A percentile compares a stretch with the other conserved stretches of the same genome.
phyloP scores from a whole-genome alignment of 53 echinoderm and acorn worm species.

The Paelopatides confundens region DNA sequence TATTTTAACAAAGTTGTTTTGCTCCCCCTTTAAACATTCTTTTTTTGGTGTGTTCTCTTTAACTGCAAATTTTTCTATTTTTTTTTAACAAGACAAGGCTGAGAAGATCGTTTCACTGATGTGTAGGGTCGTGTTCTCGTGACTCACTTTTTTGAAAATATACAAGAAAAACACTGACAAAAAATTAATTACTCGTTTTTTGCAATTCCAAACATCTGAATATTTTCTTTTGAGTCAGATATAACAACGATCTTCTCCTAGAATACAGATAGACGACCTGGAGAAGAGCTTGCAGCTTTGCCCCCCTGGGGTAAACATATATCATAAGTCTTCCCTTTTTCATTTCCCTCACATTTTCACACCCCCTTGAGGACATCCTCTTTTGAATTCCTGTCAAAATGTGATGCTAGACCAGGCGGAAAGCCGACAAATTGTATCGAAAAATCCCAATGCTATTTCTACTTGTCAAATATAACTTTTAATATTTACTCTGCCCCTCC shows the following conservation, averaged over 20 bases:
- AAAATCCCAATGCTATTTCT: conserved; percentile 40
- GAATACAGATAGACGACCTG: not conserved
- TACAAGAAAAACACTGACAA: not conserved
- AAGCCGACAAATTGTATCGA: conserved; percentile 40
- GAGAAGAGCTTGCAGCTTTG: conserved; percentile 9
- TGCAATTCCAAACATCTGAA: conserved; percentile 39
- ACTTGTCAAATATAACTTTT: conserved; percentile 35
- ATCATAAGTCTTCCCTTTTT: not conserved
- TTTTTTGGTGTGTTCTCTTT: too few species aligned
- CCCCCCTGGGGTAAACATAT: conserved; percentile 31
- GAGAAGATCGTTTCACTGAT: too few species aligned
- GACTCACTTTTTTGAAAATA: not conserved
- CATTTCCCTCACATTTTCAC: conserved; percentile 8
- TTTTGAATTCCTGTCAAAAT: conserved; percentile 27
- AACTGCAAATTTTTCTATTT: too few species aligned
- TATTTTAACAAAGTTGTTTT: too few species aligned
- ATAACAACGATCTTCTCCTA: not conserved
- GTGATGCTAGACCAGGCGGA: conserved; percentile 14
- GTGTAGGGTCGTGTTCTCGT: not conserved
- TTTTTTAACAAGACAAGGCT: too few species aligned
- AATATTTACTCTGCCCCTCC: conserved; percentile 16
- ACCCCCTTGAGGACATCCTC: conserved; percentile 17
- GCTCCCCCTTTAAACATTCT: too few species aligned
- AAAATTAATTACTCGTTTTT: conserved; percentile 33
- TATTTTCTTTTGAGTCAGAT: conserved; percentile 34